phyloP scores from a whole-genome alignment of 1,140 invertebrate genomes.

The Epicauta chinensis region DNA sequence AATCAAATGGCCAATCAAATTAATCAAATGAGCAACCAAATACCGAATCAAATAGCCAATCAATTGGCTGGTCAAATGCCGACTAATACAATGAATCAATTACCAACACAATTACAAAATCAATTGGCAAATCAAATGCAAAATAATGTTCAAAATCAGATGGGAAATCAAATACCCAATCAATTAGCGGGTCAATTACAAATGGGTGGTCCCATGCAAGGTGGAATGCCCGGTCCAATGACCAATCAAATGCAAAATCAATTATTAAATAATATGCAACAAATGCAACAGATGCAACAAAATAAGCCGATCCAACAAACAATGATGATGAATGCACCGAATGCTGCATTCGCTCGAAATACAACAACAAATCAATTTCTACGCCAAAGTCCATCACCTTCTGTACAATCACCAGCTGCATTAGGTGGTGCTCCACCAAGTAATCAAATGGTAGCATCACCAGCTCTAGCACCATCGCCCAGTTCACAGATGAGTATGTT shows the following conservation, averaged over 20 bases:
- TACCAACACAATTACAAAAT: slow-evolving; percentile 16
- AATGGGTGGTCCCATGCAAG: slow-evolving; percentile 43
- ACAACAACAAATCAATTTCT: slow-evolving; percentile 61
- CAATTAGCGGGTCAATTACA: slow-evolving; percentile 30
- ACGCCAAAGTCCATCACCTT: slow-evolving; percentile 61
- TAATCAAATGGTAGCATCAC: slow-evolving; percentile 63
- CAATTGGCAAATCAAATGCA: slow-evolving; percentile 43
- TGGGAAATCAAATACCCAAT: slow-evolving; percentile 40
- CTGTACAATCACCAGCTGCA: slow-evolving; percentile 60
- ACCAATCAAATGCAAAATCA: slow-evolving; percentile 36
- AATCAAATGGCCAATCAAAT: slow-evolving; percentile 33
- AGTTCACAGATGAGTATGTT: slow-evolving; percentile 53
- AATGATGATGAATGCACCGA: slow-evolving; percentile 30
- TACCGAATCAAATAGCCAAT: slow-evolving; percentile 37
- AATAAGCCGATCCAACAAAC: slow-evolving; percentile 21
- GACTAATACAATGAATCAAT: slow-evolving; percentile 20
- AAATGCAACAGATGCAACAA: slow-evolving; percentile 43
- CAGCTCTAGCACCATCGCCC: slow-evolving; percentile 64
- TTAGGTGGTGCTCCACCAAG: slow-evolving; percentile 50
- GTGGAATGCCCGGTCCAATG: slow-evolving; percentile 44
- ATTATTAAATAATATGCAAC: slow-evolving; percentile 39
- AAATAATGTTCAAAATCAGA: slow-evolving; percentile 48
- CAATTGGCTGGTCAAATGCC: slow-evolving; percentile 40
- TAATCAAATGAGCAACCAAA: slow-evolving; percentile 31
- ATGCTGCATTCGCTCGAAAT: slow-evolving; percentile 44